Base-by-base conservation (phyloP, 2,888 invertebrate genomes). In the Andrena fulva region DNA sequence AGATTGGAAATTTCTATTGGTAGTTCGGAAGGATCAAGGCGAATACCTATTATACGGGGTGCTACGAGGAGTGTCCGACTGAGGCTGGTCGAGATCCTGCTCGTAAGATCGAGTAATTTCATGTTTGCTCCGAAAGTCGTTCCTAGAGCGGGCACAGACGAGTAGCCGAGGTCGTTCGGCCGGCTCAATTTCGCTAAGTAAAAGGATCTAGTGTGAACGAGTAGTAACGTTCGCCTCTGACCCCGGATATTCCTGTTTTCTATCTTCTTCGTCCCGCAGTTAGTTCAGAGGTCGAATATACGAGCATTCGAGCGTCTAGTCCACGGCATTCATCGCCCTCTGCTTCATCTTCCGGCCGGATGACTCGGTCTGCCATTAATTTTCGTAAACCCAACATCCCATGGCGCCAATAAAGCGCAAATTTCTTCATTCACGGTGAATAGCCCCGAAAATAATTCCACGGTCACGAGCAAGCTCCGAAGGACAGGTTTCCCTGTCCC, bases 381-480 rank as follows among this genome's bases (percentile, higher is more conserved):
- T 77, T 76, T 75, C 75, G 67, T 59, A 62, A 74, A 72, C 68
- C 60, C 54, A 33, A 31, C 67, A 63, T 33, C 80, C 76, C 80
- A 52, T 63, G 79, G 50, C 75, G 63, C 81, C 85, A 79, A 90
- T 89, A 81, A 89, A 88, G 66, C 79, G 67, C 76, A 74, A 83
- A 82, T 87, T 88, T 81, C 83, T 81, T 80, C 84, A 85, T 86
- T 87, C 82, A 76, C 81, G 75, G 77, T 77, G 79, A 83, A 89
- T 83, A 77, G 87, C 75, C 66, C 73, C 68, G 63, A 76, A 83
- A 85, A 81, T 83, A 85, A 86, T 80, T 84, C 77, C 85, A 63
- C 52, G 63, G 31, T 74, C 70, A 80, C 16, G 16, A 59, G 48
- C 7, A 16, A 69, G 3, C 16, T 33, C 16, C 7, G 35, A 48